Percentiles rank a stretch among this genome's conserved stretches.
Evolutionary conservation across 2,888 invertebrate species (phyloP).

Genomic region (Archaeoteleia sp.): DNA sequence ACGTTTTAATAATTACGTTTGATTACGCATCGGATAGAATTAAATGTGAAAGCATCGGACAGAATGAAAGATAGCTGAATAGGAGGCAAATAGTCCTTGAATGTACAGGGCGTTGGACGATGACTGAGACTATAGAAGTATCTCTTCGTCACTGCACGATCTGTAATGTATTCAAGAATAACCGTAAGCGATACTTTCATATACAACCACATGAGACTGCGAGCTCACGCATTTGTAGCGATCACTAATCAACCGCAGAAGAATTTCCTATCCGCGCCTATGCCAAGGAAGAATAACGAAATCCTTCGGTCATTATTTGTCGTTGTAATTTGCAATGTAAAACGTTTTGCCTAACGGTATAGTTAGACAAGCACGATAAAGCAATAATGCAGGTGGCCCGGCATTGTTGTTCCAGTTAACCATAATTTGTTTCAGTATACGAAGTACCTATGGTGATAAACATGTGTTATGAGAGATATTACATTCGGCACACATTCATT

Average conservation of each 20-base stretch:
- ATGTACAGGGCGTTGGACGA: slow-evolving; percentile 48
- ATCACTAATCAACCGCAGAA: slow-evolving; percentile 38
- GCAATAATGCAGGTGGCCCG: slow-evolving; percentile 24
- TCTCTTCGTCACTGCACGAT: slow-evolving; percentile 39
- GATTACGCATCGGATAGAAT: slow-evolving; percentile 10
- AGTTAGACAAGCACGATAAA: slow-evolving; percentile 40
- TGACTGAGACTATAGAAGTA: slow-evolving; percentile 43
- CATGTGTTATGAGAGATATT: too few species aligned
- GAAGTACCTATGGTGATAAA: too few species aligned
- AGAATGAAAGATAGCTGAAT: slow-evolving; percentile 25
- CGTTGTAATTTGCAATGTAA: slow-evolving; percentile 46
- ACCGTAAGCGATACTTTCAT: slow-evolving; percentile 52
- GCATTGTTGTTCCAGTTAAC: too few species aligned
- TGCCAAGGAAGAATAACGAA: slow-evolving; percentile 29
- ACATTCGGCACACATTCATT: too few species aligned
- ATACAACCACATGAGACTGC: slow-evolving; percentile 36
- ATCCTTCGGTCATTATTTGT: slow-evolving; percentile 20
- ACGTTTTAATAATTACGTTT: too few species aligned
- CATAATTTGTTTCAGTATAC: too few species aligned
- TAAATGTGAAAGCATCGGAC: slow-evolving; percentile 35
- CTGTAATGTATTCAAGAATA: slow-evolving; percentile 52
- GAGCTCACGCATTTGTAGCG: slow-evolving; percentile 36
- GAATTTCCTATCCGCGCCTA: slow-evolving; percentile 42
- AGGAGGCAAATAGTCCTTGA: slow-evolving; percentile 48
- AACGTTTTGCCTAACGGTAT: slow-evolving; percentile 44